phyloP scores from a whole-genome alignment of 2,888 invertebrate genomes.

The Escarpia spicata region DNA sequence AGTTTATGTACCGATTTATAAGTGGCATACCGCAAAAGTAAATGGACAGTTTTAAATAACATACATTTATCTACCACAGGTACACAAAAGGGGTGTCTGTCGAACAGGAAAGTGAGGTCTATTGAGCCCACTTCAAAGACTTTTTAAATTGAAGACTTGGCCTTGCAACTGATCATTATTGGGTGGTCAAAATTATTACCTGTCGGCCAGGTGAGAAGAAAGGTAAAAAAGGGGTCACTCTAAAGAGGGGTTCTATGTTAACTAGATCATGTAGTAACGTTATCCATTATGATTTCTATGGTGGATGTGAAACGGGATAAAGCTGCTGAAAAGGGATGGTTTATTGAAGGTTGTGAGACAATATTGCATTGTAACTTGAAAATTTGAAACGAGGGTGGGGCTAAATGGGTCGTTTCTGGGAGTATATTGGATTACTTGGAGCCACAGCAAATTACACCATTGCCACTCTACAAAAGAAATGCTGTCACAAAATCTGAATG shows the following conservation, averaged over 20 bases:
- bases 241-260: neutral
- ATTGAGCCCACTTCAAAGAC: neutral
- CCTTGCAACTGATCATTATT: neutral
- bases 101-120: neutral
- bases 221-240: neutral
- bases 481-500: neutral
- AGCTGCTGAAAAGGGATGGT: neutral
- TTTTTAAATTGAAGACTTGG: neutral
- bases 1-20: neutral
- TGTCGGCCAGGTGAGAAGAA: neutral
- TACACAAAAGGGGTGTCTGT: neutral
- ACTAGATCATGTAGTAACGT: neutral
- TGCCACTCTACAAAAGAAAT: too few relatives aligned
- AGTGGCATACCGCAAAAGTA: neutral
- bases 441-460: too few relatives aligned
- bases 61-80: neutral
- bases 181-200: slow-evolving; percentile 10
- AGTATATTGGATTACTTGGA: too few relatives aligned
- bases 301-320: neutral
- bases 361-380: neutral
- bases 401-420: too few relatives aligned
- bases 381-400: neutral
- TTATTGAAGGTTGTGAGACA: neutral
- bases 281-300: neutral
- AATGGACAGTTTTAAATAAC: neutral